Percentiles rank a stretch among this genome's conserved stretches.
Evolutionary conservation across 1,140 invertebrate genomes (phyloP).

Genomic region (Glossosoma conforme): DNA sequence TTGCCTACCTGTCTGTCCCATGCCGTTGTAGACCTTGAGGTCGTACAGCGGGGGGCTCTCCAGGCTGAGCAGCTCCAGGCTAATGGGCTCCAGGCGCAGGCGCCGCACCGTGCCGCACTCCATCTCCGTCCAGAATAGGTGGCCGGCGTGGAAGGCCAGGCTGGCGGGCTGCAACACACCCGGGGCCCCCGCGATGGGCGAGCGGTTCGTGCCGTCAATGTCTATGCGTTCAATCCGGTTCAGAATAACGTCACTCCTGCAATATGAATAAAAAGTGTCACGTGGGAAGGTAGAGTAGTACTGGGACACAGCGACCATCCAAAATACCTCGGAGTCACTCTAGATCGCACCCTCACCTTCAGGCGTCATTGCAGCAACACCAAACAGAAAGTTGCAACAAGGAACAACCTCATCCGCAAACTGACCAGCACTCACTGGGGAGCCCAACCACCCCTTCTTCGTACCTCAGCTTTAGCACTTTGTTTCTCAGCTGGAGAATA

Average conservation of each 20-base stretch:
- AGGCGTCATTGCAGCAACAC: too few relatives aligned
- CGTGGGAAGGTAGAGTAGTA: too few relatives aligned
- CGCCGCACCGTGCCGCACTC: constrained; percentile 54
- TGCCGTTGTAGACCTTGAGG: constrained; percentile 56
- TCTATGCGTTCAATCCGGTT: constrained; percentile 72
- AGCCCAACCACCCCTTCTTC: too few relatives aligned
- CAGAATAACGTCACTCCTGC: constrained; percentile 62
- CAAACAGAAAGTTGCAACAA: too few relatives aligned
- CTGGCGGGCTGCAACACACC: constrained; percentile 65
- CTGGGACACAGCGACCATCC: too few relatives aligned
- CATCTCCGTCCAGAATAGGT: constrained; percentile 71
- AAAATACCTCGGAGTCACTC: too few relatives aligned
- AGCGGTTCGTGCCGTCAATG: constrained; percentile 65
- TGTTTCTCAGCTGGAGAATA: too few relatives aligned
- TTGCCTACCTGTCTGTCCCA: constrained; percentile 48
- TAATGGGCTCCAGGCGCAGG: constrained; percentile 41
- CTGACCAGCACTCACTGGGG: too few relatives aligned
- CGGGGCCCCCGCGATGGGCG: constrained; percentile 48
- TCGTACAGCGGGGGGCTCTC: constrained; percentile 58
- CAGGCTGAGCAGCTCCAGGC: constrained; percentile 40
- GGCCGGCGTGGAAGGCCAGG: constrained; percentile 57
- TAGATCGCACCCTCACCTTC: too few relatives aligned
- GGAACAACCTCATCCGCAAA: too few relatives aligned
- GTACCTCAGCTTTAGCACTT: too few relatives aligned
- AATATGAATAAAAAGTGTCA: too few relatives aligned